Evolutionary conservation across 2,113 vertebrate species (phyloP), one percentile per base, ranked within the genome.

Genomic region (Plecturocebus donacophilus): DNA sequence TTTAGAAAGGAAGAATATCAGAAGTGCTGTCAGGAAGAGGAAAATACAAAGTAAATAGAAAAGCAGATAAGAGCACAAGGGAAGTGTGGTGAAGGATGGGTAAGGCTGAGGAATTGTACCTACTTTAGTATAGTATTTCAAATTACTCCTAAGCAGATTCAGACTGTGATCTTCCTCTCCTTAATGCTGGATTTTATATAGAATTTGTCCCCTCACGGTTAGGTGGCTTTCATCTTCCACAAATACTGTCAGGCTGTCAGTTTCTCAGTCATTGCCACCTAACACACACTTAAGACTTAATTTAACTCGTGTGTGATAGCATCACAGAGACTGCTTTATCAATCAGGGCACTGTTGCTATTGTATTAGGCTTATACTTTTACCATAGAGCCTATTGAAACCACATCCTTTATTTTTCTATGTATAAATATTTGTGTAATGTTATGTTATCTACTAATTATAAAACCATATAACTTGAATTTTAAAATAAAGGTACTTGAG

Each of bases 111-210:
- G 21, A 88, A 47, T 3, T 49, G 5, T 14, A 54, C 61, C 27
- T 61, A 25, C n/a, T 56, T 47, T 16, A 45, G 23, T 35, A 0
- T 1, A 0, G 23, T 66, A 68, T 80, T 86, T 86, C 80, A 93
- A 80, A 96, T 64, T 77, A 75, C 40, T 75, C 68, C 73, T 79
- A 76, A 92, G 30, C 52, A 92, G 76, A 92, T 92, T 92, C 49
- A 54, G 61, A 42, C 56, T 58, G 30, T 76, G 76, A 66, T 94
- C 64, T 93, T 96, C 85, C 38, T 40, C 23, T 58, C 32, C 35
- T 38, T 77, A 93, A 91, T 82, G 80, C 32, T 5, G 14, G 75
- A 92, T 92, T 77, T 96, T 58, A 93, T 88, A 10, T 64, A 83
- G 52, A 76, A 77, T 64, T 58, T 95, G 30, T 88, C 66, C 66